phyloP scores from a whole-genome alignment of 2,888 invertebrate species.

The Schizotus pectinicornis region DNA sequence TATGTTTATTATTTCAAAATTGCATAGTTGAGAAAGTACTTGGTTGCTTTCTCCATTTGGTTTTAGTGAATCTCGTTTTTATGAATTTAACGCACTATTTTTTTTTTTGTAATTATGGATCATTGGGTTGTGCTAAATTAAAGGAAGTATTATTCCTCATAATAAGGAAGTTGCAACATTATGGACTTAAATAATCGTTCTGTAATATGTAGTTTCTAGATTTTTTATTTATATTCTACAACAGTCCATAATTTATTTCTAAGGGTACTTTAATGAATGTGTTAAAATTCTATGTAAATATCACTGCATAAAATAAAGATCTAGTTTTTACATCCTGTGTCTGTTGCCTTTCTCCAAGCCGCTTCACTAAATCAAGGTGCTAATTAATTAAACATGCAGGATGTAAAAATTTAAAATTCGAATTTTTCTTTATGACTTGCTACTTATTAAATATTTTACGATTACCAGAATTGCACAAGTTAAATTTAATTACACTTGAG shows the following conservation, averaged over 20 bases:
- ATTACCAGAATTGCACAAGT: too few relatives aligned
- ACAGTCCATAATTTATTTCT: conserved; percentile 30
- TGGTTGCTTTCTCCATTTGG: conserved; percentile 1
- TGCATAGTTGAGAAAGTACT: background rate
- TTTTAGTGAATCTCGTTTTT: conserved; percentile 1
- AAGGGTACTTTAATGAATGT: conserved; percentile 27
- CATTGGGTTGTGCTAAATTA: conserved; percentile 7
- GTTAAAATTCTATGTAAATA: conserved; percentile 29
- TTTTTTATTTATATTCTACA: conserved; percentile 28
- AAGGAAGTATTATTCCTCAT: background rate
- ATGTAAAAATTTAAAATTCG: too few relatives aligned
- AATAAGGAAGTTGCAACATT: background rate
- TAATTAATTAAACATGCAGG: too few relatives aligned
- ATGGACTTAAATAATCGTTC: background rate
- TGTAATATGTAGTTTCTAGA: background rate
- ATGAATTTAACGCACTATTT: background rate
- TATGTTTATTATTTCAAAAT: background rate
- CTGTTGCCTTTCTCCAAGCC: too few relatives aligned
- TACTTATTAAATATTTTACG: too few relatives aligned
- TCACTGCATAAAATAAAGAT: conserved; percentile 30
- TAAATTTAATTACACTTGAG: too few relatives aligned
- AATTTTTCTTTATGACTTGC: too few relatives aligned
- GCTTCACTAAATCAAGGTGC: too few relatives aligned
- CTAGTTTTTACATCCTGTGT: conserved; percentile 28
- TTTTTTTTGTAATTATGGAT: background rate